Conservation (phyloP, 2,113 vertebrate species). For the Tringa solitaria region DNA sequence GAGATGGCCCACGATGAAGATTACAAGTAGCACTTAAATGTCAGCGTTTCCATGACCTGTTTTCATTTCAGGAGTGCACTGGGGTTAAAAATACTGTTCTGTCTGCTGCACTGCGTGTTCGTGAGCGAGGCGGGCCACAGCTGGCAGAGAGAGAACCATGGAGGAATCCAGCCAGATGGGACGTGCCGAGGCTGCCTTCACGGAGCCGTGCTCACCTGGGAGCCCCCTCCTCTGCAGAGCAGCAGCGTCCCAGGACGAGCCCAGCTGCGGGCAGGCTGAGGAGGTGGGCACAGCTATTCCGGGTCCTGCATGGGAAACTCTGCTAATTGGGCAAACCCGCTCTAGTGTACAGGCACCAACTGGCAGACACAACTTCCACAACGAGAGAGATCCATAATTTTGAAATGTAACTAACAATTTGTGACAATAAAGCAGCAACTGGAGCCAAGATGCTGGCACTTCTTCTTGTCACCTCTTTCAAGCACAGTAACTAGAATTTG, state of each 20-base stretch:
- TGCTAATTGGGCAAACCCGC: slow-evolving; percentile 53
- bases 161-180: not conserved
- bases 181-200: not conserved
- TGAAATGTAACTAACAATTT: slow-evolving; percentile 68
- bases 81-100: not conserved
- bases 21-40: not conserved
- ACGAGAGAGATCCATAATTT: slow-evolving; percentile 50
- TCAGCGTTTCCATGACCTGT: not conserved
- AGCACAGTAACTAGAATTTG: slow-evolving; percentile 30
- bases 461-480: slow-evolving; percentile 46
- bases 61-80: not conserved
- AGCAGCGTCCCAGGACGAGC: not conserved
- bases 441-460: slow-evolving; percentile 58
- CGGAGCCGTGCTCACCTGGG: not conserved
- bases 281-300: not conserved
- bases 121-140: not conserved
- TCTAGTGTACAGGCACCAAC: slow-evolving; percentile 55
- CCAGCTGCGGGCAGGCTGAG: not conserved
- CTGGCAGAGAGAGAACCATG: not conserved
- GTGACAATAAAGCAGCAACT: slow-evolving; percentile 48
- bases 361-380: slow-evolving; percentile 46
- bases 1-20: not conserved
- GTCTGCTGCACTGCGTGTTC: not conserved
- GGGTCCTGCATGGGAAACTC: slow-evolving; percentile 46
- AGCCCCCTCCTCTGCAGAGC: not conserved